Evolutionary conservation across 1,140 invertebrate species (phyloP).

Genomic region (Drosophila repletoides): DNA sequence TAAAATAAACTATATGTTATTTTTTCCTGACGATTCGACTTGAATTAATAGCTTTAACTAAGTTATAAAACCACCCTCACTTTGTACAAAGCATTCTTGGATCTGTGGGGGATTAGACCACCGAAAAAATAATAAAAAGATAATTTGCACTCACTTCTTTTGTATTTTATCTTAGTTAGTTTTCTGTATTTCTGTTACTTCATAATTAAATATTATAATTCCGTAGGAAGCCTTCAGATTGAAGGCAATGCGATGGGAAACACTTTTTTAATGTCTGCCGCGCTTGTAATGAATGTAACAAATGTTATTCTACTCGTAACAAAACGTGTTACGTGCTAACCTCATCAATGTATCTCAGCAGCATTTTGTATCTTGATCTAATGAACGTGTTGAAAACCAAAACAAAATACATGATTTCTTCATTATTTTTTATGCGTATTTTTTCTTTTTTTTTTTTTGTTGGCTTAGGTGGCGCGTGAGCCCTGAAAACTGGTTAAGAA

Average conservation of each 20-base stretch:
- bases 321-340: conserved; percentile 16
- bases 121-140: conserved; percentile 8
- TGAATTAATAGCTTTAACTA: not conserved
- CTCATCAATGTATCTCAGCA: not conserved
- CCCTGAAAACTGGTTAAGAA: conserved; percentile 30
- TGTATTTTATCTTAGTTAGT: conserved; percentile 27
- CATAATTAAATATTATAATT: conserved; percentile 70
- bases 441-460: not conserved
- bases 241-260: conserved; percentile 63
- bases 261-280: conserved; percentile 7
- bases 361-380: conserved; percentile 1
- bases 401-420: not conserved
- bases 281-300: conserved; percentile 15
- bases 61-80: conserved; percentile 6
- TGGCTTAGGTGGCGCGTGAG: conserved; percentile 5
- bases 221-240: conserved; percentile 62
- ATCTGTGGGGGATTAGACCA: conserved; percentile 10
- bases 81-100: not conserved
- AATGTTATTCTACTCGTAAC: conserved; percentile 19
- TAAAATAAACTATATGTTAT: too few relatives aligned
- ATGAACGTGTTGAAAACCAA: conserved; percentile 22
- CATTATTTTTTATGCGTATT: not conserved
- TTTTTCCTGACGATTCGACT: too few relatives aligned
- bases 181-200: conserved; percentile 47
- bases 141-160: conserved; percentile 30